Evolutionary conservation across 1,140 invertebrate genomes (phyloP).

Genomic region (Grapholita molesta): DNA sequence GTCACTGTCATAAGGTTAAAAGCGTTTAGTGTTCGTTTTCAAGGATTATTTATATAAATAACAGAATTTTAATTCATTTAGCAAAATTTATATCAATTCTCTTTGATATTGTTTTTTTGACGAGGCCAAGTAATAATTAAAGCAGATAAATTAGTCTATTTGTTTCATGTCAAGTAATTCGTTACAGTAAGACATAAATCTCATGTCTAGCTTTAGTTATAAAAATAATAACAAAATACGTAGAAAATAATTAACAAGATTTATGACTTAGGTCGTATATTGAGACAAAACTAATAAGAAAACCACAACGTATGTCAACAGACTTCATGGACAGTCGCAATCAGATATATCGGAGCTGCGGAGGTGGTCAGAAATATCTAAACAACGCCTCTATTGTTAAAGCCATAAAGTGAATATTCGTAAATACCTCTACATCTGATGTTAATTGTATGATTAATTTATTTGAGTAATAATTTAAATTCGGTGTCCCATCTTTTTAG

Average conservation of each 20-base stretch:
- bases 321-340: no score
- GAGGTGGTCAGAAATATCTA: no score
- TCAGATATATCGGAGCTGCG: no score
- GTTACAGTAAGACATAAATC: background rate
- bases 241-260: background rate
- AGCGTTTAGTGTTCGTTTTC: background rate
- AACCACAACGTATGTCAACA: no score
- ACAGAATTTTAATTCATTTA: no score
- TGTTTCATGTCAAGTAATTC: background rate
- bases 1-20: slow-evolving; percentile 16
- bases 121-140: background rate
- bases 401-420: no score
- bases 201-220: background rate
- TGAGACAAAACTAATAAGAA: background rate
- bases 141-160: background rate
- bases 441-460: no score
- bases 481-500: no score
- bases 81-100: no score
- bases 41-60: slow-evolving; percentile 6
- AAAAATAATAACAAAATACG: background rate
- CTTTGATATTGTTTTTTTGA: background rate
- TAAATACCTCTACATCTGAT: no score
- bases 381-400: no score
- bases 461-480: no score
- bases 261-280: background rate